Base-by-base conservation (phyloP, 2,113 vertebrate species). In the Bombycilla garrulus region DNA sequence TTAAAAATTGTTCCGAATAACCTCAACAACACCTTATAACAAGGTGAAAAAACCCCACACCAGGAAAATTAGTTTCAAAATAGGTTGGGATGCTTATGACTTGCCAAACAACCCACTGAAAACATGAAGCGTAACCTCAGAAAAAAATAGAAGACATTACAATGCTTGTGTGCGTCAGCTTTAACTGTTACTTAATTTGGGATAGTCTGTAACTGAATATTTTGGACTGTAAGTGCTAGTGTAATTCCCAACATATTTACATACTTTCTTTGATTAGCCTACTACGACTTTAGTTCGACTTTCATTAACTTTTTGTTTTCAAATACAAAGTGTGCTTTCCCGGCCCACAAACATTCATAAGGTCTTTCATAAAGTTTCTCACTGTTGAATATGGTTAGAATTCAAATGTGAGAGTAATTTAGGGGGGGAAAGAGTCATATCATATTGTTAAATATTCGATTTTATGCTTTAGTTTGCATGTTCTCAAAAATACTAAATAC, bases 381-480 rank as follows among this genome's bases (percentile, higher is more conserved):
- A 35, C 3, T 65, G 22, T 64, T 78, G 18, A 3, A 20, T 50
- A 42, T 13, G 15, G 36, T 42, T n/a, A 24, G 6, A 67, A 54
- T 61, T 66, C 2, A 11, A 60, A 64, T 20, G 14, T 14, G 18
- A 78, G 8, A 81, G 70, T 35, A 80, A 77, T 5, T 42, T 35
- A 2, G 1, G 10, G 3, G 14, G 5, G 0, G 1, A 9, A 5
- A n/a, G 36, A 4, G 2, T 64, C 36, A 14, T 16, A 26, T 29
- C 1, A 29, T 26, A 33, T 16, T 25, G 4, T 78, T 48, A 71
- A 86, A 44, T 40, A 53, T 54, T 17, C 64, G 8, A 42, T 44
- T 1, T 40, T 28, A 29, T 48, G 62, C 31, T 67, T 40, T 76
- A n/a, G 8, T 80, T 88, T 67, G 0, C 11, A 48, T 26, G 20